Conservation (phyloP, 2,797 vertebrate genomes). For the Chelmon rostratus region DNA sequence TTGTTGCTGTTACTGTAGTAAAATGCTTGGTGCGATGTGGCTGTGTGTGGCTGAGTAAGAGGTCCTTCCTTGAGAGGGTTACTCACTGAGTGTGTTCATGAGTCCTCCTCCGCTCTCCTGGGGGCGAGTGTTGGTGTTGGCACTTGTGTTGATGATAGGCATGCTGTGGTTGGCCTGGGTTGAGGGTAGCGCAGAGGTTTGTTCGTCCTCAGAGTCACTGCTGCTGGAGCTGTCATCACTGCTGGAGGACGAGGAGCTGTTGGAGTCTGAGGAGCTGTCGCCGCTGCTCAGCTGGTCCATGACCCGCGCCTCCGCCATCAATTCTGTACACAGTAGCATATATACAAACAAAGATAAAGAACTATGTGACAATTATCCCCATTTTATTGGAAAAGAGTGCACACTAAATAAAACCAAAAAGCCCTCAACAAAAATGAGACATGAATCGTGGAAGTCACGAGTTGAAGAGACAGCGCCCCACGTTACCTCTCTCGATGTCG, state of each 20-base stretch:
- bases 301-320: constrained; percentile 94
- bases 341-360: neutral
- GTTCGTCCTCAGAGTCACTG: constrained; percentile 92
- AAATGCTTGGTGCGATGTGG: neutral
- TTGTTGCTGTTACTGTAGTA: no score
- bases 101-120: constrained; percentile 87
- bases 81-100: constrained; percentile 97
- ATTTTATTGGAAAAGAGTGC: neutral
- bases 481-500: constrained; percentile 94
- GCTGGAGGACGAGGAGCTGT: constrained; percentile 94
- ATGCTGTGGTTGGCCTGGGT: constrained; percentile 76
- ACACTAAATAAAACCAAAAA: neutral
- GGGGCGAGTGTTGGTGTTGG: constrained; percentile 66
- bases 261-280: constrained; percentile 94
- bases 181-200: neutral
- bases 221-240: constrained; percentile 93
- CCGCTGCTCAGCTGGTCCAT: constrained; percentile 97
- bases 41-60: neutral
- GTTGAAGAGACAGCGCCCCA: neutral
- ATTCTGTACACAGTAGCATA: constrained; percentile 82
- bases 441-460: neutral
- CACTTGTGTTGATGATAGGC: constrained; percentile 79
- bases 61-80: neutral
- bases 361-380: neutral
- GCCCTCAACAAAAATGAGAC: neutral